These are phyloP conservation scores for Limonius californicus DNA, from an alignment of 1,140 invertebrate genomes.

Conservation along the genomic window DNA sequence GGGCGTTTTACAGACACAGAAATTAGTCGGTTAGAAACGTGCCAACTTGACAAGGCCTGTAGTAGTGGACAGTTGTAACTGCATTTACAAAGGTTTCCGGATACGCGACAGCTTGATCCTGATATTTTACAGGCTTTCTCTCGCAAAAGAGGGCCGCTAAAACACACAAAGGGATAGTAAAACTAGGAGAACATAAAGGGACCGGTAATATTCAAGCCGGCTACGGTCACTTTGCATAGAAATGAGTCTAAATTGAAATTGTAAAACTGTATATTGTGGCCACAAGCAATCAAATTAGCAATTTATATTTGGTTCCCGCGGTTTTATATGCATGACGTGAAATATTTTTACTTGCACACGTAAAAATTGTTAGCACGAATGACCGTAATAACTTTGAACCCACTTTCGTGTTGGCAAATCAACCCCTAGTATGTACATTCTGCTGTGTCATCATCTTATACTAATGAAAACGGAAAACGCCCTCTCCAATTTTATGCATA, in stretches of 20 bases:
- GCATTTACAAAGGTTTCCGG: neutral
- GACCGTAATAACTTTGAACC: neutral
- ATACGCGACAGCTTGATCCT: neutral
- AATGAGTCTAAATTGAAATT: conserved; percentile 31
- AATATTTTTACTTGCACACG: conserved; percentile 5
- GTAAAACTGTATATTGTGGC: conserved; percentile 27
- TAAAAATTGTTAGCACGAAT: conserved; percentile 9
- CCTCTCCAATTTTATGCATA: too few species aligned
- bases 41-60: too few species aligned
- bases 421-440: too few species aligned
- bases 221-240: conserved; percentile 31
- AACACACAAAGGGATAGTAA: conserved; percentile 29
- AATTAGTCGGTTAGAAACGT: too few species aligned
- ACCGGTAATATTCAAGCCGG: conserved; percentile 27
- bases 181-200: conserved; percentile 31
- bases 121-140: conserved; percentile 14
- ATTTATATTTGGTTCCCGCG: conserved; percentile 18
- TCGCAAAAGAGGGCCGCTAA: conserved; percentile 1
- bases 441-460: too few species aligned
- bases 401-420: neutral
- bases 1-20: too few species aligned
- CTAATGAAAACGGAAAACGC: too few species aligned
- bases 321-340: conserved; percentile 5
- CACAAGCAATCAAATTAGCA: conserved; percentile 23
- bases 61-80: neutral